Evolutionary conservation across 1,140 invertebrate genomes (phyloP).

Genomic region (Sarcophaga peregrina): DNA sequence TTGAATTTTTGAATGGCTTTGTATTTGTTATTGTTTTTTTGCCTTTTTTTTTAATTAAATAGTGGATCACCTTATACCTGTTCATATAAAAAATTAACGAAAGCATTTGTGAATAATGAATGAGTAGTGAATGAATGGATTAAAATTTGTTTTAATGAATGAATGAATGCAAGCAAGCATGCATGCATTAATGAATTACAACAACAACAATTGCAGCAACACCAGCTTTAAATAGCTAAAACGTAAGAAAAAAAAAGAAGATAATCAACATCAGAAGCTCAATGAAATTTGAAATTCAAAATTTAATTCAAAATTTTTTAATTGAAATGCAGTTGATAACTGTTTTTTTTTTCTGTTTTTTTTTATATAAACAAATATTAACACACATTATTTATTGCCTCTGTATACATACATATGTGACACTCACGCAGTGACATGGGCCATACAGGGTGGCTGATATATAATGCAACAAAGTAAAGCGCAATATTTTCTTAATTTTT

Average conservation of each 20-base stretch:
- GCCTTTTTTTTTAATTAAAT: neutral
- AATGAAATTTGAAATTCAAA: neutral
- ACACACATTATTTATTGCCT: neutral
- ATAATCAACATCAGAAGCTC: neutral
- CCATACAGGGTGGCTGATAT: too few species aligned
- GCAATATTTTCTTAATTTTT: too few species aligned
- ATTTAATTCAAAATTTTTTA: neutral
- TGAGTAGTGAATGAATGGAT: neutral
- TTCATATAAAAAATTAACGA: neutral
- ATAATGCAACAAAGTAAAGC: too few species aligned
- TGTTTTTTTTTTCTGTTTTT: too few species aligned
- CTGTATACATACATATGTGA: too few species aligned
- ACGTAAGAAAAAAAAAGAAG: neutral
- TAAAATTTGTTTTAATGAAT: constrained; percentile 14
- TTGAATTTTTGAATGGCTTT: too few species aligned
- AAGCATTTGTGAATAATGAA: neutral
- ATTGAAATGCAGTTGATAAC: neutral
- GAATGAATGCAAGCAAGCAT: too few species aligned
- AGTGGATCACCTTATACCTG: neutral
- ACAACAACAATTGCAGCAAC: too few species aligned
- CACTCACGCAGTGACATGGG: too few species aligned
- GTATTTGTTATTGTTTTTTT: too few species aligned
- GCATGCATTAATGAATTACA: too few species aligned
- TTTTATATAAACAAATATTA: neutral
- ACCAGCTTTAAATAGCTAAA: neutral